Percentiles rank a stretch among this genome's conserved stretches.
Conservation (phyloP, 2,888 invertebrate genomes). For the Electrophaes corylata region DNA sequence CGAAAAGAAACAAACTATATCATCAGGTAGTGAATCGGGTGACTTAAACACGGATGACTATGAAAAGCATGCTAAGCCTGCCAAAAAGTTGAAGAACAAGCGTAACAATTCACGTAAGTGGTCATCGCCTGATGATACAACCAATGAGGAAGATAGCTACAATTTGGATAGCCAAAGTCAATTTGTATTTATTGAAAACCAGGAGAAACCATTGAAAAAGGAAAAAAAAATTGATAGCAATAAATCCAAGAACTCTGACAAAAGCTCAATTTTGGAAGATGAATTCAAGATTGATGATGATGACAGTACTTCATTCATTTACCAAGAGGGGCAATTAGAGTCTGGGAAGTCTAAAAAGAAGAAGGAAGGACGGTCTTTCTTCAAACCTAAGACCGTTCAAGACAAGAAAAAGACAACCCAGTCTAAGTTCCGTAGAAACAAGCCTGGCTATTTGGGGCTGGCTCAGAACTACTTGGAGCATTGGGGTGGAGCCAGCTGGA, state of each 20-base stretch:
- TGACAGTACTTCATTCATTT: constrained; percentile 64
- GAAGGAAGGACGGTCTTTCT: constrained; percentile 74
- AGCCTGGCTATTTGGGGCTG: constrained; percentile 73
- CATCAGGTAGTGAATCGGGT: constrained; percentile 80
- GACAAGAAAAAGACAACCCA: constrained; percentile 79
- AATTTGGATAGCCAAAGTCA: constrained; percentile 69
- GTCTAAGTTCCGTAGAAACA: constrained; percentile 68
- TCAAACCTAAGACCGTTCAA: constrained; percentile 64
- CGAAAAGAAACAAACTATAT: constrained; percentile 74
- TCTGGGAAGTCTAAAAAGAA: constrained; percentile 70
- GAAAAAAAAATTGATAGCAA: constrained; percentile 62
- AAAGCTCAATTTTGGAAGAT: constrained; percentile 56
- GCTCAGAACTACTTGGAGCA: constrained; percentile 77
- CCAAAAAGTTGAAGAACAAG: constrained; percentile 75
- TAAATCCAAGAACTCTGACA: constrained; percentile 60
- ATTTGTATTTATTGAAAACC: constrained; percentile 76
- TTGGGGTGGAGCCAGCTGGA: constrained; percentile 84
- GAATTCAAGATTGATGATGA: constrained; percentile 66
- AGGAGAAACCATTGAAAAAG: constrained; percentile 71
- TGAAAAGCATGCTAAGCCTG: constrained; percentile 69
- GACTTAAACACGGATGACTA: constrained; percentile 73
- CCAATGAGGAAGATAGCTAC: constrained; percentile 70
- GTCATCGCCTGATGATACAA: constrained; percentile 84
- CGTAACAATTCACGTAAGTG: constrained; percentile 81
- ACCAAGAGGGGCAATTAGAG: constrained; percentile 68